Evolutionary conservation across 2,797 vertebrate species (phyloP).

Genomic region (Aldrovandia affinis): DNA sequence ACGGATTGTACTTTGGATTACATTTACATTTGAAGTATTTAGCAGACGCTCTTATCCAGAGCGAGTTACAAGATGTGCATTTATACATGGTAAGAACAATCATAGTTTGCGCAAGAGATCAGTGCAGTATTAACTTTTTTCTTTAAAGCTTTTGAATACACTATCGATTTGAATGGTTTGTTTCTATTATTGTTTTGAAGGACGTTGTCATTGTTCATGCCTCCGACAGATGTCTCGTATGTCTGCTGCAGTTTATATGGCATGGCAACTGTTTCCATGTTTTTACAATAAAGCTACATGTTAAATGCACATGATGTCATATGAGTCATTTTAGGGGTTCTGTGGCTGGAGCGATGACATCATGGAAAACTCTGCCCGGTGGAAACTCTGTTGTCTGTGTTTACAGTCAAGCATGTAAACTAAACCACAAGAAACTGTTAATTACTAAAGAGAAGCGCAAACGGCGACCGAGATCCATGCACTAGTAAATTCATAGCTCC

Average conservation of each 20-base stretch:
- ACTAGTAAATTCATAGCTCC: not conserved
- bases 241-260: constrained; percentile 27
- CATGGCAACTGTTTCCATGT: constrained; percentile 60
- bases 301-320: constrained; percentile 46
- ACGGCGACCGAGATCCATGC: not conserved
- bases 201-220: not conserved
- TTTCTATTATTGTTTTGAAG: not conserved
- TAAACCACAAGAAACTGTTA: not conserved
- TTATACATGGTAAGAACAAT: too few relatives aligned
- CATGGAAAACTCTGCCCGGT: constrained; percentile 47
- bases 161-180: not conserved
- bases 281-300: constrained; percentile 53
- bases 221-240: not conserved
- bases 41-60: too few relatives aligned
- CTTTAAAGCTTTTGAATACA: not conserved
- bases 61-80: too few relatives aligned
- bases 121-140: not conserved
- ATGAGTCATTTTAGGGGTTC: constrained; percentile 56
- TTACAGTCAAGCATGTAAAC: constrained; percentile 37
- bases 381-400: constrained; percentile 51
- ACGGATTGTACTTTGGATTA: not conserved
- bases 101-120: too few relatives aligned
- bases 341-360: constrained; percentile 39
- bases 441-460: not conserved
- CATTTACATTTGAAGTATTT: not conserved